These are phyloP conservation scores for Agraylea sexmaculata DNA, from an alignment of 1,140 invertebrate genomes.

Conservation along the genomic window DNA sequence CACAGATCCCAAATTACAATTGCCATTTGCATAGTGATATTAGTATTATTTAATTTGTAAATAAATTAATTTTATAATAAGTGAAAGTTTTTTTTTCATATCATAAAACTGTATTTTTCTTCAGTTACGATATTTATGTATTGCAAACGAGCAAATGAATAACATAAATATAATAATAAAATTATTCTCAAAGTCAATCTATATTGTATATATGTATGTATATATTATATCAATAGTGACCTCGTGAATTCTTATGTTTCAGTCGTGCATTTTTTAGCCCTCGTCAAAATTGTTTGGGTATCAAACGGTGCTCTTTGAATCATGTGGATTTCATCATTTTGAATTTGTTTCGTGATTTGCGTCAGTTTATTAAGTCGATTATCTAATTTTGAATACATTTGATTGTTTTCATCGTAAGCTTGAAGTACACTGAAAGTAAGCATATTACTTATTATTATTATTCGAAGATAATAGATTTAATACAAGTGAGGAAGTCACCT, in stretches of 20 bases:
- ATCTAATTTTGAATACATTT: neutral
- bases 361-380: constrained; percentile 3
- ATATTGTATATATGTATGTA: too few relatives aligned
- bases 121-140: too few relatives aligned
- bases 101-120: too few relatives aligned
- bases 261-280: constrained; percentile 5
- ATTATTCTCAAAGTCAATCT: too few relatives aligned
- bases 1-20: constrained; percentile 17
- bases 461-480: too few relatives aligned
- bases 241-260: neutral
- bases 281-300: constrained; percentile 5
- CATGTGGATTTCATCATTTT: constrained; percentile 3
- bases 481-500: too few relatives aligned
- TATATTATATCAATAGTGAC: too few relatives aligned
- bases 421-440: too few relatives aligned
- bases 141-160: neutral
- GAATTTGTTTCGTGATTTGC: constrained; percentile 5
- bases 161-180: neutral
- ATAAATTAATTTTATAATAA: too few relatives aligned
- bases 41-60: neutral
- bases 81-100: too few relatives aligned
- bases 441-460: too few relatives aligned
- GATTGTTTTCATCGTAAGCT: neutral
- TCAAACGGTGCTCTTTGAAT: constrained; percentile 2
- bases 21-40: constrained; percentile 9